Evolutionary conservation across 2,888 invertebrate species (phyloP), one percentile per base, ranked within the genome.

Genomic region (Drosophila leonis): DNA sequence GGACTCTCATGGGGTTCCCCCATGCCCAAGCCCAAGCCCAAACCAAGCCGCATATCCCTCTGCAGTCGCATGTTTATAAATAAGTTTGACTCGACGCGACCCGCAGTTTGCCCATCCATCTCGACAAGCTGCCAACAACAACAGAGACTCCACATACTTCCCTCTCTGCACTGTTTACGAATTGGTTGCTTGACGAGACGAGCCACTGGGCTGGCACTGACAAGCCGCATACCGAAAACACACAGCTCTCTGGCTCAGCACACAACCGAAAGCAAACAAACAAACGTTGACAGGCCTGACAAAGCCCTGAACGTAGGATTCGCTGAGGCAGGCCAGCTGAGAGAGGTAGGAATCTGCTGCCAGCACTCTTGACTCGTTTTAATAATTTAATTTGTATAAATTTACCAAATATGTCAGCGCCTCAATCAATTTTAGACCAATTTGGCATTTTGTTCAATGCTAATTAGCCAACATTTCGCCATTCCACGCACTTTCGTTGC

Each of bases 351-450:
- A n/a, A n/a, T 24, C 13, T 12, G 12, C 35, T 15, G 35, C 1
- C 33, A 18, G 27, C 20, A 33, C 20, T 35, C 49, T 61, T 24
- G 51, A 46, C 55, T 46, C 52, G 48, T 80, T 80, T 80, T 81
- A 78, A 84, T 85, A 85, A 84, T 88, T 88, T 85, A 88, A 84
- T 85, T 88, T 84, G 88, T 84, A 79, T 83, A 88, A 88, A 84
- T 88, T 88, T 79, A 78, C 88, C 77, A 78, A 88, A 88, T 80
- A 84, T 80, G 85, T 88, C 85, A 72, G 51, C 65, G 56, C 63
- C 66, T 68, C 79, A 70, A 70, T 84, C 87, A 80, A 84, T 67
- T 79, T 67, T 65, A 35, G n/a, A 24, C 67, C 62, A 63, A 61
- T 78, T 71, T 75, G 54, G 64, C 33, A 18, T 24, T 72, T 24